A percentile compares a stretch with the other conserved stretches of the same genome.
Evolutionary conservation across 2,113 vertebrate genomes (phyloP).

Genomic region (Sylvilagus bachmani): DNA sequence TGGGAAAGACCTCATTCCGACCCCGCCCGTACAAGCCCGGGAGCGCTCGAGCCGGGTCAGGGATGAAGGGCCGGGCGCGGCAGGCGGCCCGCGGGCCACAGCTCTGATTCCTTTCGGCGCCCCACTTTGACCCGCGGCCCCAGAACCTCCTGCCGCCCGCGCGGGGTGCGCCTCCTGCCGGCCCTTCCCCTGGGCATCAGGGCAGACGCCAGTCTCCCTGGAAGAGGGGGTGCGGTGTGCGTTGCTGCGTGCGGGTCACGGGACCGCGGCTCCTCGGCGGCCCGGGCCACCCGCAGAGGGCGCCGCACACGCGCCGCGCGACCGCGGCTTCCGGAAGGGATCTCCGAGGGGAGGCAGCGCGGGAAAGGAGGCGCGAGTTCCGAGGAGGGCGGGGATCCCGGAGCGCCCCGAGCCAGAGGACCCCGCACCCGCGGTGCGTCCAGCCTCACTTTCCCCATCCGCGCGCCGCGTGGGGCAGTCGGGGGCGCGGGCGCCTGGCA

Average conservation of each 20-base stretch:
- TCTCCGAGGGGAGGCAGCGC: neutral
- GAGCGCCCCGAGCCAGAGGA: neutral
- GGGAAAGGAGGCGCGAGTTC: neutral
- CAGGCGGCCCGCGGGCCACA: too few relatives aligned
- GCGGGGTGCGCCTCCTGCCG: too few relatives aligned
- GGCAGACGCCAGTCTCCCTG: neutral
- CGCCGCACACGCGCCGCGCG: neutral
- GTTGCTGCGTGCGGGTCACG: too few relatives aligned
- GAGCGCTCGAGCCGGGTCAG: too few relatives aligned
- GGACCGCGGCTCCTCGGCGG: neutral
- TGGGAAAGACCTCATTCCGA: neutral
- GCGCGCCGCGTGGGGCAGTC: too few relatives aligned
- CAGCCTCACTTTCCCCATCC: neutral
- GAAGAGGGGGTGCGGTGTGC: neutral
- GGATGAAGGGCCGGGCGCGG: too few relatives aligned
- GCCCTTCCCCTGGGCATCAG: neutral
- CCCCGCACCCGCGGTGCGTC: accelerated
- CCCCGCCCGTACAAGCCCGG: neutral
- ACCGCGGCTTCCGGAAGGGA: neutral
- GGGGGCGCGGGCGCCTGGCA: too few relatives aligned
- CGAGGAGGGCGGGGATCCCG: too few relatives aligned
- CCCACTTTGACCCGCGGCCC: too few relatives aligned
- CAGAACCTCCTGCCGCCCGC: too few relatives aligned
- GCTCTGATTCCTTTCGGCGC: too few relatives aligned
- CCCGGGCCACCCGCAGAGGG: constrained; percentile 35